Evolutionary conservation across 2,113 vertebrate genomes (phyloP).

Genomic region (Gnathonemus longibarbis): DNA sequence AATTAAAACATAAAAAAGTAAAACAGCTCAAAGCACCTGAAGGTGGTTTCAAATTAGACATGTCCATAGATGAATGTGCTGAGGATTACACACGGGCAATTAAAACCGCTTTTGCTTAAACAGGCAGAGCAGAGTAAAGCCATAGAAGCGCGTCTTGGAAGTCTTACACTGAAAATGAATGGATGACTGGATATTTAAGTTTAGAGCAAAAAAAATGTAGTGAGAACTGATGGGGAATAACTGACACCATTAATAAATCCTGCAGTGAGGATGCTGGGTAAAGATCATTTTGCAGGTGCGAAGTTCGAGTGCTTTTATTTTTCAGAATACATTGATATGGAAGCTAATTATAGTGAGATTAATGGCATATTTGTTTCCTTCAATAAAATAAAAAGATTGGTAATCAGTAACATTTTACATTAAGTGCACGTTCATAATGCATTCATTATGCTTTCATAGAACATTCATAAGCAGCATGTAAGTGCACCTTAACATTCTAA

Average conservation of each 20-base stretch:
- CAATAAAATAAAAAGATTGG: neutral
- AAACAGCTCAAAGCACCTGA: constrained; percentile 9
- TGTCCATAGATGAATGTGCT: constrained; percentile 18
- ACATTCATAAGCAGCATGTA: too few relatives aligned
- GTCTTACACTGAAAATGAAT: neutral
- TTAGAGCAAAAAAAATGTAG: neutral
- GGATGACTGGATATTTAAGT: neutral
- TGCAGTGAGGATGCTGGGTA: neutral
- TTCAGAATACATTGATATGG: neutral
- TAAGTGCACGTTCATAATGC: too few relatives aligned
- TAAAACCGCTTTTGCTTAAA: neutral
- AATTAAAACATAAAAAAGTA: neutral
- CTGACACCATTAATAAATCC: neutral
- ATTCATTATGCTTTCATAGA: too few relatives aligned
- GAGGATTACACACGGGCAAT: neutral
- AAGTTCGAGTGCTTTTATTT: neutral
- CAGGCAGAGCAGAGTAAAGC: fast-evolving
- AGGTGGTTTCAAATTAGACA: neutral
- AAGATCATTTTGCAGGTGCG: neutral
- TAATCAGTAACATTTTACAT: neutral
- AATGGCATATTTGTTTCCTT: neutral
- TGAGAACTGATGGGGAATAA: neutral
- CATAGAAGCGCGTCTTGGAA: neutral
- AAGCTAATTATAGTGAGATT: neutral
- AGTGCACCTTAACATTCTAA: too few relatives aligned